Base-by-base conservation (phyloP, 2,797 vertebrate genomes). In the Hypotaenidia okinawae region DNA sequence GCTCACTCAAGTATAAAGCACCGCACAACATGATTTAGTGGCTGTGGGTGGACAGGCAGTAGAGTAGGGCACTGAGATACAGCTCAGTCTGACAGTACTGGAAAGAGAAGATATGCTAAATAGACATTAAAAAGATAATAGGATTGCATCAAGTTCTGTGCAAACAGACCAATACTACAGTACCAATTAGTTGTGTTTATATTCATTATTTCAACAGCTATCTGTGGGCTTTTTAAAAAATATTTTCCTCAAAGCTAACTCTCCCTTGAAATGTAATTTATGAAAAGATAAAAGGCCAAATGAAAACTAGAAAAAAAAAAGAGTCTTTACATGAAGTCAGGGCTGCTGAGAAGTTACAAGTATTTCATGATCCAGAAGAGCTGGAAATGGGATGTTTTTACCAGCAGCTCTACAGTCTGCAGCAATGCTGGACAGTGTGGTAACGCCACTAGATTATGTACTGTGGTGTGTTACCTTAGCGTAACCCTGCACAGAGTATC, bases 81-180 rank as follows among this genome's bases (percentile, higher is more conserved):
- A 39, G 17, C 33, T 94, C 59, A 59, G 0, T 81, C 49, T 93
- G 75, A 66, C 45, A 81, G 55, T 81, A 62, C 11, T 52, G 62
- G 59, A 62, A 86, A 83, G 15, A 14, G 80, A 51, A 77, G 64
- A 9, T 45, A 72, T 73, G 24, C 77, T 91, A 81, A 72, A 15
- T 21, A 75, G 16, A 54, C 33, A 11, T 69, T 84, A 35, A 62
- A 92, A 76, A 62, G 59, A 24, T 25, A 61, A 73, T 11, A 62
- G 22, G 16, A 39, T 69, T 80, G 11, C 33, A n/a, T 77, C 35
- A 41, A 82, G 21, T 82, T 94, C 64, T 41, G 4, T 61, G 43
- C 41, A 52, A 85, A 87, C 63, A 64, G 10, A 58, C 47, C 1
- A 1, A 27, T 63, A 45, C 39, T 66, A 11, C 0, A 0, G 4